Conservation (phyloP, 2,888 invertebrate species). For the Hyles lineata region DNA sequence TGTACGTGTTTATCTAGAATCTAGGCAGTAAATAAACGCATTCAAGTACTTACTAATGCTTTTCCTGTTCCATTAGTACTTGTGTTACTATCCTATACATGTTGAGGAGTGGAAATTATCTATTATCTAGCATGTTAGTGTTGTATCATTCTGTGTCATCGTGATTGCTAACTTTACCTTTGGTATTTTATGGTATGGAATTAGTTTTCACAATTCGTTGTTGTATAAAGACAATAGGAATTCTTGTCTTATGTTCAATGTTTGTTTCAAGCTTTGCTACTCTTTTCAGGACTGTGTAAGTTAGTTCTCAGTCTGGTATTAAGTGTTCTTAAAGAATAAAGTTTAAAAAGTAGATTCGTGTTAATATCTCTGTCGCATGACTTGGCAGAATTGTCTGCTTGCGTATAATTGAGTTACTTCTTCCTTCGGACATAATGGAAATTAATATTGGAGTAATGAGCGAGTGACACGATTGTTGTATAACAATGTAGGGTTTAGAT, state of each 20-base stretch:
- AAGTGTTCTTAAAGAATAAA: no score
- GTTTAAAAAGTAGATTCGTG: no score
- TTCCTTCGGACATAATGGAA: no score
- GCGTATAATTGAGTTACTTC: no score
- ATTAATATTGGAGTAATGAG: no score
- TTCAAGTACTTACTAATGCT: background rate
- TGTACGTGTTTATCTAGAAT: background rate
- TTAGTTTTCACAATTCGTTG: background rate
- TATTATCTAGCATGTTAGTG: background rate
- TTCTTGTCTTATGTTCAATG: background rate
- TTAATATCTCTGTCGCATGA: no score
- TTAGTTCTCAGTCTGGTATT: no score
- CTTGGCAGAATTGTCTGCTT: no score
- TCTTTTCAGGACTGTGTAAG: no score
- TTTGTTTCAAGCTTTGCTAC: no score
- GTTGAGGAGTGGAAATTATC: background rate
- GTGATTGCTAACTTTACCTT: background rate
- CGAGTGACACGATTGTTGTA: no score
- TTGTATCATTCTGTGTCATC: conserved; percentile 4
- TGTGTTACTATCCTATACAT: background rate
- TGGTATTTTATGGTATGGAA: conserved; percentile 8
- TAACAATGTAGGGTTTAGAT: no score
- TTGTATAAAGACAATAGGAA: background rate
- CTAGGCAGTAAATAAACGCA: background rate
- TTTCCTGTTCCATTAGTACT: background rate